phyloP scores from a whole-genome alignment of 2,888 invertebrate species.

The Nasonovia ribisnigri region DNA sequence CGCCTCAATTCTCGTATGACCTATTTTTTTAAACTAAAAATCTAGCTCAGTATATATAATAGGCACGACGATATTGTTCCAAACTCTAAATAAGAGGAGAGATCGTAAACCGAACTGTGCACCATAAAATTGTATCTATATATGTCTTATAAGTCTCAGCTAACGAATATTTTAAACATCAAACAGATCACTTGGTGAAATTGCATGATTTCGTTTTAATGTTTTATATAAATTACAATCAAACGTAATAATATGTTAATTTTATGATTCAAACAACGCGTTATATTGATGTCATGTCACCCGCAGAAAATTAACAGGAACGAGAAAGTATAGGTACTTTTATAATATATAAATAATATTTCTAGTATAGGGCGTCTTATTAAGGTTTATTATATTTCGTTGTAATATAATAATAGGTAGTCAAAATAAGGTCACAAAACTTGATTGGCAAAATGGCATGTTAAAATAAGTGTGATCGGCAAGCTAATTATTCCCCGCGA shows the following conservation, averaged over 20 bases:
- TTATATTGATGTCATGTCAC: background rate
- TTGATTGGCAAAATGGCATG: constrained; percentile 13
- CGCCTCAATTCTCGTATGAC: no score
- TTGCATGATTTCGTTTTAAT: background rate
- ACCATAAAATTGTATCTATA: background rate
- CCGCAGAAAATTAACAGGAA: constrained; percentile 7
- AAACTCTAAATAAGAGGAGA: background rate
- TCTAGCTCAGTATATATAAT: background rate
- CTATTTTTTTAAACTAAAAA: background rate
- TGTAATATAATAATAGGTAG: constrained; percentile 15
- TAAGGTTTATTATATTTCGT: background rate
- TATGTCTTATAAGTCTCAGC: no score
- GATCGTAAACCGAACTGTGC: background rate
- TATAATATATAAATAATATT: background rate
- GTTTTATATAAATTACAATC: background rate
- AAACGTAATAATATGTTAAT: background rate
- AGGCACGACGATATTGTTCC: background rate
- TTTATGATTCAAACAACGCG: background rate
- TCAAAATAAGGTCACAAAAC: constrained; percentile 48
- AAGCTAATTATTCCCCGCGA: constrained; percentile 5
- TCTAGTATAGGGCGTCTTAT: background rate
- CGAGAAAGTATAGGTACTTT: constrained; percentile 7
- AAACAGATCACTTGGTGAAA: background rate
- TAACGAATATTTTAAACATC: background rate
- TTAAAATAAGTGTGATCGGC: constrained; percentile 35